Conservation (phyloP, 1,140 invertebrate genomes). For the Nephila pilipes region DNA sequence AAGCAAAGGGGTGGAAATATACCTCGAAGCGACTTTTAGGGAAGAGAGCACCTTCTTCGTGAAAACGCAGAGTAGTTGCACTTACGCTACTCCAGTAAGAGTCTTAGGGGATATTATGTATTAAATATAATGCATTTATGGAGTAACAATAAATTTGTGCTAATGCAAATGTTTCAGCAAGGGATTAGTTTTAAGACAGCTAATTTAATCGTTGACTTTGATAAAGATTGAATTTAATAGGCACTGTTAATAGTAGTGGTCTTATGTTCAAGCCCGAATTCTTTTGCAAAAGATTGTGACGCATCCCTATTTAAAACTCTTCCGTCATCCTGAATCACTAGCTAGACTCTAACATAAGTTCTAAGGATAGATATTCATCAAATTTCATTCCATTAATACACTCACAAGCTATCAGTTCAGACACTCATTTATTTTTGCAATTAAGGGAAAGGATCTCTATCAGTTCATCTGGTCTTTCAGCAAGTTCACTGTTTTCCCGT, state of each 20-base stretch:
- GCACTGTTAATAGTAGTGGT: neutral
- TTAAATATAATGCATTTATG: constrained; percentile 30
- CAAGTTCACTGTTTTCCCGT: too few relatives aligned
- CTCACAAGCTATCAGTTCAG: too few relatives aligned
- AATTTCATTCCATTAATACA: too few relatives aligned
- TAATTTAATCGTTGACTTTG: constrained; percentile 24
- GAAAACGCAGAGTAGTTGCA: neutral
- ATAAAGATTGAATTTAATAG: constrained; percentile 9
- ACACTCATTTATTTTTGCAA: too few relatives aligned
- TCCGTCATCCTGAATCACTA: too few relatives aligned
- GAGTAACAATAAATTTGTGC: constrained; percentile 36
- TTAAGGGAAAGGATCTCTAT: too few relatives aligned
- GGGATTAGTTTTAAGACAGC: neutral
- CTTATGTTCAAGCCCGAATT: too few relatives aligned
- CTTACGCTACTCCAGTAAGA: neutral
- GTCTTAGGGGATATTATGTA: neutral
- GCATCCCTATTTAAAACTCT: too few relatives aligned
- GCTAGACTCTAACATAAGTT: too few relatives aligned
- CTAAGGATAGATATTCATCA: too few relatives aligned
- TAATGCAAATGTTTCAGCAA: neutral
- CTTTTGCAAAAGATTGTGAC: too few relatives aligned
- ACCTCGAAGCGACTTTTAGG: constrained; percentile 54
- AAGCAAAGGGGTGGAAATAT: constrained; percentile 35
- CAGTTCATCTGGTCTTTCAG: too few relatives aligned
- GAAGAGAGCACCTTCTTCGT: constrained; percentile 16